Conservation (phyloP, 2,797 vertebrate genomes). For the Ceyx erithaca region DNA sequence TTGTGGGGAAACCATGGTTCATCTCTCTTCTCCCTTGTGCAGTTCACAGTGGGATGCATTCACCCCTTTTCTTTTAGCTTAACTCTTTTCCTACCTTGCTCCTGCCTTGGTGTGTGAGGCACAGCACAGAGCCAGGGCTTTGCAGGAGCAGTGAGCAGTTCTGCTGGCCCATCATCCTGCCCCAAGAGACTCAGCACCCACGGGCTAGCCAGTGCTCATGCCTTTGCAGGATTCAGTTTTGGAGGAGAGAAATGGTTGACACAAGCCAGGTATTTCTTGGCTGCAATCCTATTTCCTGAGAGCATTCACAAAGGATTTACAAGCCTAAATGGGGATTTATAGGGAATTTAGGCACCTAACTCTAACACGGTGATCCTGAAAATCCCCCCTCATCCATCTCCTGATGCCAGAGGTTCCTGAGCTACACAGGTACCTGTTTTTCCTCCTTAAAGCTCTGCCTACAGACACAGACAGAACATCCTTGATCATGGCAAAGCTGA, state of each 20-base stretch:
- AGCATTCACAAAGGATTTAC: constrained; percentile 50
- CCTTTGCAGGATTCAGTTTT: background rate
- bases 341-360: constrained; percentile 53
- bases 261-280: constrained; percentile 46
- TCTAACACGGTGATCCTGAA: background rate
- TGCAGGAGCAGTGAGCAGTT: background rate
- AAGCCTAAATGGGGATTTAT: constrained; percentile 58
- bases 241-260: constrained; percentile 13
- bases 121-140: background rate
- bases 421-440: background rate
- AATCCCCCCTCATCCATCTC: constrained; percentile 49
- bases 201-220: background rate
- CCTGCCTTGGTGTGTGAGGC: background rate
- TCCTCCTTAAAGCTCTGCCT: background rate
- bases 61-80: background rate
- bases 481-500: background rate
- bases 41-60: background rate
- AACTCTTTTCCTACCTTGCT: background rate
- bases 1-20: background rate
- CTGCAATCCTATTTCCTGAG: constrained; percentile 9
- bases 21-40: background rate
- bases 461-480: background rate
- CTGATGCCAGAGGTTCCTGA: constrained; percentile 26
- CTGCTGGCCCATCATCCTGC: background rate
- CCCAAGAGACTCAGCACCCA: background rate